Evolutionary conservation across 2,797 vertebrate species (phyloP).

Genomic region (Pogoniulus pusillus): DNA sequence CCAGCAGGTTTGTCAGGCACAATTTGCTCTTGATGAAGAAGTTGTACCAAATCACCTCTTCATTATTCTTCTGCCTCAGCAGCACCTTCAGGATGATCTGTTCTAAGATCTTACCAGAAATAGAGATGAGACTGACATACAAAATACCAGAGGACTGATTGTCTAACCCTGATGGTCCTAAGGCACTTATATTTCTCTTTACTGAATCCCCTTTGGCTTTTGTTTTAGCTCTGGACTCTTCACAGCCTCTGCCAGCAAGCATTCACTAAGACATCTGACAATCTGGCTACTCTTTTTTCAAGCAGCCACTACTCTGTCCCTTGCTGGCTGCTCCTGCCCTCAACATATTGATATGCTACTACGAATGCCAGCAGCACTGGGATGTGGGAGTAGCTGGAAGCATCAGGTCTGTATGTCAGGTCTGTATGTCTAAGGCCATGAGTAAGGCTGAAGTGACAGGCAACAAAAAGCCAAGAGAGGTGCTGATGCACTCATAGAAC

Average conservation of each 20-base stretch:
- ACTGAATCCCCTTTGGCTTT: rapidly evolving
- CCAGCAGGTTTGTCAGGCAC: too few species aligned
- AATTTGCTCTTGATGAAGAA: too few species aligned
- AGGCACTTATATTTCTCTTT: not conserved
- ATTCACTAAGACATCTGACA: not conserved
- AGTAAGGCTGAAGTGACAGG: rapidly evolving
- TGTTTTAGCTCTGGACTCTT: not conserved
- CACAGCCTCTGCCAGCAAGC: rapidly evolving
- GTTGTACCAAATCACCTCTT: too few species aligned
- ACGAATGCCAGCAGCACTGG: rapidly evolving
- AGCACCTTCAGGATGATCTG: too few species aligned
- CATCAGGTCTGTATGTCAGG: not conserved
- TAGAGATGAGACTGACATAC: too few species aligned
- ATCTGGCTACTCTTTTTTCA: rapidly evolving
- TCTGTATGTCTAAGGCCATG: rapidly evolving
- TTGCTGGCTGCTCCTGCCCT: not conserved
- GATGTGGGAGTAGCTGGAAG: not conserved
- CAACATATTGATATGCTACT: not conserved
- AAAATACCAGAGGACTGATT: not conserved
- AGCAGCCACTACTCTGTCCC: not conserved
- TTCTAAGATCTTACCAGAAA: too few species aligned
- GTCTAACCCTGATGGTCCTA: not conserved
- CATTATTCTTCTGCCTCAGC: too few species aligned
- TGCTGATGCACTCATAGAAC: not conserved
- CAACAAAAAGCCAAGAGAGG: not conserved